These are phyloP conservation scores for Cynopterus sphinx DNA, from an alignment of 2,797 vertebrate genomes.

Conservation along the genomic window DNA sequence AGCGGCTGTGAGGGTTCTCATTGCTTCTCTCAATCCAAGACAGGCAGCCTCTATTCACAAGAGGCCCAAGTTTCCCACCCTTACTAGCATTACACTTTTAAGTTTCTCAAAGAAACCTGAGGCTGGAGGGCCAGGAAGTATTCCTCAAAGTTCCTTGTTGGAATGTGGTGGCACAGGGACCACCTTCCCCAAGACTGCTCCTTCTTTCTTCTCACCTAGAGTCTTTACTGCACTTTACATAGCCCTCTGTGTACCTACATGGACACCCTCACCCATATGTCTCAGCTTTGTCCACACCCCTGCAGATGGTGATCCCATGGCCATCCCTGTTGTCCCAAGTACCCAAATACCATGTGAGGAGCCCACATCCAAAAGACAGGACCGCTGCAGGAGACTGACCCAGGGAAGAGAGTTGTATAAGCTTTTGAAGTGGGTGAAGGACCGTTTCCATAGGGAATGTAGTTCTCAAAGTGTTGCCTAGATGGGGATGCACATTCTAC, in stretches of 20 bases:
- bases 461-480: neutral
- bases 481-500: neutral
- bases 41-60: neutral
- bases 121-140: neutral
- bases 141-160: neutral
- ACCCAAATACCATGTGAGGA: neutral
- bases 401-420: neutral
- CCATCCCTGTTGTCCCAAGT: neutral
- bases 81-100: neutral
- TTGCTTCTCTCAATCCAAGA: neutral
- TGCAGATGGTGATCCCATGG: neutral
- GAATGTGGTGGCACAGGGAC: neutral
- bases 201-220: neutral
- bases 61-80: neutral
- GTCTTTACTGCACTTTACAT: neutral
- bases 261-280: neutral
- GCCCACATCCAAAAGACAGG: neutral
- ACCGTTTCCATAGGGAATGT: neutral
- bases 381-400: neutral
- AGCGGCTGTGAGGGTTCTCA: neutral
- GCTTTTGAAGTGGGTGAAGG: neutral
- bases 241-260: neutral
- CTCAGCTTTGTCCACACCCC: neutral
- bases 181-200: neutral
- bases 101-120: neutral